phyloP scores from a whole-genome alignment of 1,140 invertebrate genomes.

The Papilio glaucus region DNA sequence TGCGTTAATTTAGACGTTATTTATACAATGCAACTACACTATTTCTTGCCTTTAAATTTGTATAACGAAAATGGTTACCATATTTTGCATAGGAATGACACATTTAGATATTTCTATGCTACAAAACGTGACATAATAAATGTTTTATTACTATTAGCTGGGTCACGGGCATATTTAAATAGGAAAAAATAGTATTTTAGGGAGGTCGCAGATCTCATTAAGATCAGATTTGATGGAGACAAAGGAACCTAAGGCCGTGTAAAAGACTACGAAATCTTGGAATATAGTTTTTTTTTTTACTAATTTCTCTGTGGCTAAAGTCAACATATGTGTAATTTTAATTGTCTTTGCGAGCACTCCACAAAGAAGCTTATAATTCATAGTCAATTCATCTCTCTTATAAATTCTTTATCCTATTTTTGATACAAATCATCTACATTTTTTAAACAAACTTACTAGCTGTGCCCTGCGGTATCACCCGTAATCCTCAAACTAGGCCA shows the following conservation, averaged over 20 bases:
- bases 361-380: too few relatives aligned
- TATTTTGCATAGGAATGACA: not conserved
- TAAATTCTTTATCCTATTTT: too few relatives aligned
- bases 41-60: too few relatives aligned
- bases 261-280: not conserved
- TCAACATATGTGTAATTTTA: too few relatives aligned
- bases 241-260: not conserved
- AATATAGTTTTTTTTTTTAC: not conserved
- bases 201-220: slow-evolving; percentile 13
- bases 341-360: too few relatives aligned
- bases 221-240: not conserved
- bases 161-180: slow-evolving; percentile 9
- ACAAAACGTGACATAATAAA: slow-evolving; percentile 10
- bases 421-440: too few relatives aligned
- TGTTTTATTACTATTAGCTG: slow-evolving; percentile 1
- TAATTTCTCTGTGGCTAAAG: not conserved
- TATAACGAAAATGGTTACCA: not conserved
- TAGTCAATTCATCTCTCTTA: too few relatives aligned
- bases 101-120: not conserved
- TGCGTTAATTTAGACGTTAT: too few relatives aligned
- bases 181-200: not conserved
- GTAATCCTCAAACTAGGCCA: too few relatives aligned
- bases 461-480: too few relatives aligned
- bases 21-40: too few relatives aligned
- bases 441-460: too few relatives aligned